phyloP scores from a whole-genome alignment of 2,888 invertebrate genomes.

The Hirtodrosophila cameraria region DNA sequence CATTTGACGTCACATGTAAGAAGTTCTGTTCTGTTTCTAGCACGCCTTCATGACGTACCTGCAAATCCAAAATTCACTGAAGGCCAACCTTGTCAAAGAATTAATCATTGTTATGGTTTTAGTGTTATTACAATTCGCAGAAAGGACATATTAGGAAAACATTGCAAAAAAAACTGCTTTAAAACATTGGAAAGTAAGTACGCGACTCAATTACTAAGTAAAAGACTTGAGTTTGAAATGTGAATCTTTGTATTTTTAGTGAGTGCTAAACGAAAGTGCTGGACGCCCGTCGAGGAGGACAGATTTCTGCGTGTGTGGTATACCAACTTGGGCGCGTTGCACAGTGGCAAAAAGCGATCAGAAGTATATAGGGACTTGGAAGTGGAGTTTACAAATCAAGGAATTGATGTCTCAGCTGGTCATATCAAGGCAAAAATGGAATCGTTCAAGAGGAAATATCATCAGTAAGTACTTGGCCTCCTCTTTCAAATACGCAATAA shows the following conservation, averaged over 20 bases:
- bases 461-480: conserved; percentile 6
- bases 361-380: conserved; percentile 15
- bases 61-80: not conserved
- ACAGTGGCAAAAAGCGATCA: not conserved
- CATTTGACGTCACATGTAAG: conserved; percentile 7
- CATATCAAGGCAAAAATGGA: conserved; percentile 41
- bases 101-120: not conserved
- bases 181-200: conserved; percentile 2
- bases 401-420: conserved; percentile 4
- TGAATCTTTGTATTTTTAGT: conserved; percentile 7
- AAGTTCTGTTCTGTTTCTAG: too few relatives aligned
- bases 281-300: conserved; percentile 23
- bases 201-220: not conserved
- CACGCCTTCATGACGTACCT: not conserved
- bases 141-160: not conserved
- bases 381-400: conserved; percentile 13
- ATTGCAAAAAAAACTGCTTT: too few relatives aligned
- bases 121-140: too few relatives aligned
- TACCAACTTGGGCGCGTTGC: not conserved
- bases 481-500: not conserved
- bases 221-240: too few relatives aligned
- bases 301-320: conserved; percentile 30
- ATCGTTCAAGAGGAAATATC: conserved; percentile 29
- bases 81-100: not conserved
- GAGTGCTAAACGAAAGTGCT: conserved; percentile 5